Conservation (phyloP, 2,113 vertebrate species). For the Osmerus eperlanus region DNA sequence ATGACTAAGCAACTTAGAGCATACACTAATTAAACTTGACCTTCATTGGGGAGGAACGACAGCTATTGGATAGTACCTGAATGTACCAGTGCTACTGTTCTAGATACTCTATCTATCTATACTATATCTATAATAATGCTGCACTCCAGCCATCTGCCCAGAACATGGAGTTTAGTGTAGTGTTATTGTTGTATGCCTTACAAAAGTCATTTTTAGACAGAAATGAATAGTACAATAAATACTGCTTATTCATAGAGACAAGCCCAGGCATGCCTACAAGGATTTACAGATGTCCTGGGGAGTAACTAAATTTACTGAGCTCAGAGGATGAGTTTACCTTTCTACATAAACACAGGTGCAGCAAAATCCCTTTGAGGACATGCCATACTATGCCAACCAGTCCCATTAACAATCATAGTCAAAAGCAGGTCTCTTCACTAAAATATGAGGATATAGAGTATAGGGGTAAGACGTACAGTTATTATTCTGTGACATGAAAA, state of each 20-base stretch:
- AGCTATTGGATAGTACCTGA: neutral
- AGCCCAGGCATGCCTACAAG: neutral
- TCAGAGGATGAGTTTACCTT: neutral
- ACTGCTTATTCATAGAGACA: neutral
- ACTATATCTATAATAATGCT: neutral
- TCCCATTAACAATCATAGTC: too few relatives aligned
- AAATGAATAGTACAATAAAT: neutral
- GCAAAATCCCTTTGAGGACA: neutral
- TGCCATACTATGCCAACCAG: too few relatives aligned
- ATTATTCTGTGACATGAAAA: too few relatives aligned
- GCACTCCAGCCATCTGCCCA: neutral
- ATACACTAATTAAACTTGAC: neutral
- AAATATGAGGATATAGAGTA: too few relatives aligned
- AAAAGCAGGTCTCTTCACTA: too few relatives aligned
- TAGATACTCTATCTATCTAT: too few relatives aligned
- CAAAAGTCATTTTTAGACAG: too few relatives aligned
- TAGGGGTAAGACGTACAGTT: too few relatives aligned
- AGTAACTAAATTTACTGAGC: neutral
- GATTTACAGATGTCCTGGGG: neutral
- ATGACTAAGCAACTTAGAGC: neutral
- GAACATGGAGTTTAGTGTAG: neutral
- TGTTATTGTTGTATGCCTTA: too few relatives aligned
- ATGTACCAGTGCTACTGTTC: neutral
- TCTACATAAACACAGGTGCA: neutral
- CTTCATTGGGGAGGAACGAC: neutral